These are phyloP conservation scores for Caenorhabditis sp. DNA, from an alignment of 2,888 invertebrate genomes.

Conservation along the genomic window DNA sequence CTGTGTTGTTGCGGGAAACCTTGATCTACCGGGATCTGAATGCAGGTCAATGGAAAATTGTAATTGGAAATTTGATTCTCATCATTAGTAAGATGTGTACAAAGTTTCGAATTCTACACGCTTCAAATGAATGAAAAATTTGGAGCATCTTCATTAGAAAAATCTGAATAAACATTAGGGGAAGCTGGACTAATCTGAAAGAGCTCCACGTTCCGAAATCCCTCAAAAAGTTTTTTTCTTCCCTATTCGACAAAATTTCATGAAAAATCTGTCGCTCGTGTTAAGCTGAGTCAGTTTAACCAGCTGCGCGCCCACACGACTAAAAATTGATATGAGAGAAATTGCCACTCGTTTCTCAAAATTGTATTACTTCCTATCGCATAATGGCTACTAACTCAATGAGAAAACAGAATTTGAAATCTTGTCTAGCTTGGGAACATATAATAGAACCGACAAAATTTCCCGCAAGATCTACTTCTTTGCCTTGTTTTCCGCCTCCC, in stretches of 20 bases:
- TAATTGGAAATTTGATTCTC: too few species aligned
- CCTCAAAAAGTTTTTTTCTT: not conserved
- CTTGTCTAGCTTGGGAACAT: not conserved
- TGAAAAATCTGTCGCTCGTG: too few species aligned
- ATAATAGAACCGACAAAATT: not conserved
- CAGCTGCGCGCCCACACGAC: not conserved
- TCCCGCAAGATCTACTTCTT: not conserved
- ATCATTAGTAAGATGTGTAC: too few species aligned
- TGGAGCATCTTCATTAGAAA: too few species aligned
- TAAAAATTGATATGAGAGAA: not conserved
- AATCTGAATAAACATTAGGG: too few species aligned
- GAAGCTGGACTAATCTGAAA: too few species aligned
- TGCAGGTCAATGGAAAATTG: too few species aligned
- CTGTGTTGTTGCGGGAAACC: too few species aligned
- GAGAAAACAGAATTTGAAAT: not conserved
- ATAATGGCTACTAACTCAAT: not conserved
- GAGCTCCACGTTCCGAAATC: too few species aligned
- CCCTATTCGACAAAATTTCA: not conserved
- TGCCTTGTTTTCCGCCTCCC: not conserved
- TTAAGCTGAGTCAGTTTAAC: not conserved
- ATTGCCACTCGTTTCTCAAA: not conserved
- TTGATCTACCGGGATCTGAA: too few species aligned
- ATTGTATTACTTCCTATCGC: constrained; percentile 9
- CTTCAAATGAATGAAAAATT: too few species aligned
- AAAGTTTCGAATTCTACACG: too few species aligned